phyloP scores from a whole-genome alignment of 1,140 invertebrate species.

The Lepidurus packardi region DNA sequence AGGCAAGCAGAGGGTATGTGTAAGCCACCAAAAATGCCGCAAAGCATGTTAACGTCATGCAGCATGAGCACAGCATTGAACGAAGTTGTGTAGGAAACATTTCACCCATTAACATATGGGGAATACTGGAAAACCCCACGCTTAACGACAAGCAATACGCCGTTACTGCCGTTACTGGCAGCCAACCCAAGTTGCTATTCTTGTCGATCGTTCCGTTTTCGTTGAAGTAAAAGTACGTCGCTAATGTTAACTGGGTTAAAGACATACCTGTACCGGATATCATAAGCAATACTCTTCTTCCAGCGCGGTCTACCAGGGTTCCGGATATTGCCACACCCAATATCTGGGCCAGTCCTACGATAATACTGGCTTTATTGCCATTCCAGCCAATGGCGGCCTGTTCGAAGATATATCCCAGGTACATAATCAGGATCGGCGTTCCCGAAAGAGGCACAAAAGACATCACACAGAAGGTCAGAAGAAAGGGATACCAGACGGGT shows the following conservation, averaged over 20 bases:
- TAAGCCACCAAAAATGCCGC: not conserved
- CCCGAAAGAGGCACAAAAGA: not conserved
- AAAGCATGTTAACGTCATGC: not conserved
- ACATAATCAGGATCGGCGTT: not conserved
- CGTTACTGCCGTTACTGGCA: slow-evolving; percentile 43
- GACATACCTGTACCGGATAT: slow-evolving; percentile 61
- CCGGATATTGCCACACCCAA: slow-evolving; percentile 48
- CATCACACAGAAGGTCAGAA: not conserved
- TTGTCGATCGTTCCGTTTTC: not conserved
- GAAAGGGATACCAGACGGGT: not conserved
- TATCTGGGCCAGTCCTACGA: not conserved
- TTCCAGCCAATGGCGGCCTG: not conserved
- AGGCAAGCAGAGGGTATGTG: not conserved
- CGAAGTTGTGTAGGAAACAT: slow-evolving; percentile 44
- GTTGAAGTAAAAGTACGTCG: slow-evolving; percentile 50
- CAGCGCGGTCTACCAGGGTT: slow-evolving; percentile 65
- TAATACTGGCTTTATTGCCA: not conserved
- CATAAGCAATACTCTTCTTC: slow-evolving; percentile 64
- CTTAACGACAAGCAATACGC: slow-evolving; percentile 44
- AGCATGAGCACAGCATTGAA: slow-evolving; percentile 42
- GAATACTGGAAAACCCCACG: slow-evolving; percentile 48
- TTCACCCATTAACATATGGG: slow-evolving; percentile 47
- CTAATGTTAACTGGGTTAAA: slow-evolving; percentile 48
- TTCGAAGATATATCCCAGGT: not conserved
- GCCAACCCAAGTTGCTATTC: slow-evolving; percentile 36